Evolutionary conservation across 2,113 vertebrate genomes (phyloP).

Genomic region (Pagrus major): DNA sequence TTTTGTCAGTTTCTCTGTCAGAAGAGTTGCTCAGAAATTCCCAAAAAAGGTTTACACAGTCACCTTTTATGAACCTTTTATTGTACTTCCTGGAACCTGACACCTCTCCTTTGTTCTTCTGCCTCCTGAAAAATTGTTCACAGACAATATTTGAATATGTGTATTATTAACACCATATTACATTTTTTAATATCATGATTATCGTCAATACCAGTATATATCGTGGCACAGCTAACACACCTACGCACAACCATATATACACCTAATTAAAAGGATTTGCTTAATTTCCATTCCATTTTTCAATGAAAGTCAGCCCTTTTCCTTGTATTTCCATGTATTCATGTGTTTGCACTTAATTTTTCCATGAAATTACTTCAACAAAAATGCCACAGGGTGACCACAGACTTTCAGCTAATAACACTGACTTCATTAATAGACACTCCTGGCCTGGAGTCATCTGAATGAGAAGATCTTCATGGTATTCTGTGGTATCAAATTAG

Average conservation of each 20-base stretch:
- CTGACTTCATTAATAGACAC: too few species aligned
- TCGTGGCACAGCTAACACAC: too few species aligned
- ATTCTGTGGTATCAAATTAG: not conserved
- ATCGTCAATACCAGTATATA: too few species aligned
- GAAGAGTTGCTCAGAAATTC: not conserved
- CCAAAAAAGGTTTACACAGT: not conserved
- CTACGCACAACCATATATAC: too few species aligned
- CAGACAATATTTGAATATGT: too few species aligned
- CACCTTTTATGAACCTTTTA: not conserved
- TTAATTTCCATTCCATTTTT: not conserved
- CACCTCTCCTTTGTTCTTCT: not conserved
- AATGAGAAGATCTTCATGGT: constrained; percentile 13
- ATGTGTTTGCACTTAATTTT: not conserved
- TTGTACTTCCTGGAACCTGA: not conserved
- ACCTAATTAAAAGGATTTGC: too few species aligned
- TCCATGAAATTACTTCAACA: not conserved
- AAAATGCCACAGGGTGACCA: not conserved
- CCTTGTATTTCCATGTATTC: not conserved
- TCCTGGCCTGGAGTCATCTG: not conserved
- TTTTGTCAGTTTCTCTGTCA: not conserved
- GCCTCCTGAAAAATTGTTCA: not conserved
- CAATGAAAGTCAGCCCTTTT: not conserved
- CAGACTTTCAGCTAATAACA: constrained; percentile 1
- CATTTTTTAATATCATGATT: too few species aligned
- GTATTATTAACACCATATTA: too few species aligned